Evolutionary conservation across 2,797 vertebrate genomes (phyloP).

Genomic region (Allobates femoralis): DNA sequence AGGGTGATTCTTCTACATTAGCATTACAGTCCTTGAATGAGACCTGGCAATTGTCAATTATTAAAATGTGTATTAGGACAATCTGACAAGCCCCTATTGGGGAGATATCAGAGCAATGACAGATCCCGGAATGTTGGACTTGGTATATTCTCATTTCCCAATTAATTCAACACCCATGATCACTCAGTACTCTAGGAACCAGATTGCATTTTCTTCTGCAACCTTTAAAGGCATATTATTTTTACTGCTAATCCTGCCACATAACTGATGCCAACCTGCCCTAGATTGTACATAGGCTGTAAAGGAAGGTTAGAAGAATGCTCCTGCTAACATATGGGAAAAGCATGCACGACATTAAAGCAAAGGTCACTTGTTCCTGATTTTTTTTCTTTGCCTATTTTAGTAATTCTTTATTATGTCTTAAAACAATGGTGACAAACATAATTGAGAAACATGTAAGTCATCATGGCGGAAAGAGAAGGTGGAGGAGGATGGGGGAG

Average conservation of each 20-base stretch:
- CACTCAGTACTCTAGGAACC: not conserved
- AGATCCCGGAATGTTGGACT: not conserved
- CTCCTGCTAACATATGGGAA: not conserved
- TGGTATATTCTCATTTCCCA: not conserved
- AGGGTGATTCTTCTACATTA: too few relatives aligned
- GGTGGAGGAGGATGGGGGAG: not conserved
- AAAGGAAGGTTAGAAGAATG: not conserved
- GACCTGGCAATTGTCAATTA: too few relatives aligned
- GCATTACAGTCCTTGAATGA: too few relatives aligned
- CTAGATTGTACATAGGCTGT: not conserved
- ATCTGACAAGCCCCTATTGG: too few relatives aligned
- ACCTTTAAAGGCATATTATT: not conserved
- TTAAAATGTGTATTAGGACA: too few relatives aligned
- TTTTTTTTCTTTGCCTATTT: not conserved
- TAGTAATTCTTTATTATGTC: not conserved
- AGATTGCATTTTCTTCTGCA: not conserved
- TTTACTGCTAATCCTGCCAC: not conserved
- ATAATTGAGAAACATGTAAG: constrained; percentile 2
- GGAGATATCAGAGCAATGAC: too few relatives aligned
- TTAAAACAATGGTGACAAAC: constrained; percentile 10
- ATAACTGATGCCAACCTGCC: not conserved
- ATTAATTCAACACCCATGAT: not conserved
- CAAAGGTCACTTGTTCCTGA: constrained; percentile 26
- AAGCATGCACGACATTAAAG: not conserved
- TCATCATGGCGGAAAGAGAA: not conserved